phyloP scores from a whole-genome alignment of 2,113 vertebrate species.

The Gymnocephalus cernua region DNA sequence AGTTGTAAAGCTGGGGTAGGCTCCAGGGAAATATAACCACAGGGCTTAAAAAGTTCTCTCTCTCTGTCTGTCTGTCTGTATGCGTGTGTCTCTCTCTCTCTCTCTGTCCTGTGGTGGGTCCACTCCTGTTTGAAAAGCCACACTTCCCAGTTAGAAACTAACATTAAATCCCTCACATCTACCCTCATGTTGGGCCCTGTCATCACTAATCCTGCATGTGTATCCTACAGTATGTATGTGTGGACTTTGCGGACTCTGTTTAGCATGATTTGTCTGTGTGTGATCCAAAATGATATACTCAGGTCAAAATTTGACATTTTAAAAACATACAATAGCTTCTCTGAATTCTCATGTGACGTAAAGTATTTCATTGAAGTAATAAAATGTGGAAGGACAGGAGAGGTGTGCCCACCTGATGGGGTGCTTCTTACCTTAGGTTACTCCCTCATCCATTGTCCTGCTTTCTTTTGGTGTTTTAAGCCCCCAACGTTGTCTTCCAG shows the following conservation, averaged over 20 bases:
- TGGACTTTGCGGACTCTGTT: neutral
- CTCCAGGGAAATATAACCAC: slow-evolving; percentile 79
- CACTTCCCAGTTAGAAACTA: slow-evolving; percentile 36
- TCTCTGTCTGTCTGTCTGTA: slow-evolving; percentile 33
- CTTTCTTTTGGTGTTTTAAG: too few relatives aligned
- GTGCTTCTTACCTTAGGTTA: slow-evolving; percentile 17
- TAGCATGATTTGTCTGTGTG: slow-evolving; percentile 8
- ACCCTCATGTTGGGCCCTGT: slow-evolving; percentile 56
- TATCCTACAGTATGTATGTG: slow-evolving; percentile 1
- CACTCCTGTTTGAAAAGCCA: slow-evolving; percentile 47
- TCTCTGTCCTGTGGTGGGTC: slow-evolving; percentile 49
- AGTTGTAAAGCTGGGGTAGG: slow-evolving; percentile 76
- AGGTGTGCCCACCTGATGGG: slow-evolving; percentile 35
- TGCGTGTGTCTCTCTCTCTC: slow-evolving; percentile 9
- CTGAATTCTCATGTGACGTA: slow-evolving; percentile 26
- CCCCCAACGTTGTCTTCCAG: too few relatives aligned
- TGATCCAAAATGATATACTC: slow-evolving; percentile 9
- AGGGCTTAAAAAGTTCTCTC: slow-evolving; percentile 65
- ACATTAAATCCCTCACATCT: slow-evolving; percentile 18
- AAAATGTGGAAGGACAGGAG: slow-evolving; percentile 32
- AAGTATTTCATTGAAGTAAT: slow-evolving; percentile 29
- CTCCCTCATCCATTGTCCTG: slow-evolving; percentile 26
- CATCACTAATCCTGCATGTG: slow-evolving; percentile 35
- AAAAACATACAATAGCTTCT: slow-evolving; percentile 12
- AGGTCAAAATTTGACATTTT: neutral